Base-by-base conservation (phyloP, 2,888 invertebrate species). In the Pristionchus japonicus region DNA sequence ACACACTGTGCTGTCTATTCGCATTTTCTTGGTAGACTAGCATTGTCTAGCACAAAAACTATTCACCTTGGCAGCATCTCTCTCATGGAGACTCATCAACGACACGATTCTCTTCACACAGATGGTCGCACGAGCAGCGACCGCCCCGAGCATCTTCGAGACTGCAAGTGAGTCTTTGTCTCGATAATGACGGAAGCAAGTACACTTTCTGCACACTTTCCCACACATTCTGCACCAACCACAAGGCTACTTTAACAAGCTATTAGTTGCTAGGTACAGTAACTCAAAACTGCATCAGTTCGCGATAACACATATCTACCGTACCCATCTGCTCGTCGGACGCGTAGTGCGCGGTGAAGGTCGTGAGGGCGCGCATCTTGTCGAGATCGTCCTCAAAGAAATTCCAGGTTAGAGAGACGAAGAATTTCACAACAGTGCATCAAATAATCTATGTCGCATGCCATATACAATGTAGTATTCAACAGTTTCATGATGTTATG, bases 331-430 rank as follows among this genome's bases (percentile, higher is more conserved):
- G 34, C 27, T 61, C 67, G 31, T 85, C 85, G 20, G 64, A 43
- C 31, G 85, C 61, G 20, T 64, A 85, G 34, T 85, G 85, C 17
- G 85, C 85, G 40, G 85, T 64, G 85, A 85, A 85, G 61, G 9
- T 52, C 3, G 49, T 85, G 40, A 85, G 85, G 1, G 85, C n/a
- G 31, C 64, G 40, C 64, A 67, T 67, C 64, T 61, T 67, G 64
- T 85, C 67, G 27, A 85, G 40, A 31, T 85, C 64, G 31, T 85
- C 49, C 85, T 85, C n/a, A 3, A 83, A 47, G 11, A 6, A 20
- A 9, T n/a, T 43, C n/a, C n/a, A n/a, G n/a, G n/a, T n/a, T n/a
- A n/a, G n/a, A n/a, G n/a, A n/a, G n/a, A n/a, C n/a, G n/a, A n/a
- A n/a, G n/a, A n/a, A n/a, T n/a, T n/a, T n/a, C n/a, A n/a, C n/a